phyloP scores from a whole-genome alignment of 1,140 invertebrate genomes.

The Scaptomyza pallida region DNA sequence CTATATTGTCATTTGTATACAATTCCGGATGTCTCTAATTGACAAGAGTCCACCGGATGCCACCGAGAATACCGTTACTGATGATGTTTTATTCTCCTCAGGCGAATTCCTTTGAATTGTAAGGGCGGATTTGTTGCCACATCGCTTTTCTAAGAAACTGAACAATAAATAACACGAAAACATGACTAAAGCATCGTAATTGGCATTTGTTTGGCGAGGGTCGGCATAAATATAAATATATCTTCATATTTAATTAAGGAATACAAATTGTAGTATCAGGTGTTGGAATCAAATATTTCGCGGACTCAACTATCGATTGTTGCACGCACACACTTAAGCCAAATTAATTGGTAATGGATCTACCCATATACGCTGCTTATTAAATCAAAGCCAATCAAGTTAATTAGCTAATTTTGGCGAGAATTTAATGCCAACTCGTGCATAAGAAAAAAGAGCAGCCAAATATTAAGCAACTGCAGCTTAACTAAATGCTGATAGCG shows the following conservation, averaged over 20 bases:
- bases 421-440: constrained; percentile 60
- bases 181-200: too few relatives aligned
- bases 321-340: constrained; percentile 5
- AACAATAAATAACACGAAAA: too few relatives aligned
- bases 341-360: constrained; percentile 10
- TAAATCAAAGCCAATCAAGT: constrained; percentile 72
- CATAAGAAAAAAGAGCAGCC: constrained; percentile 49
- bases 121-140: constrained; percentile 3
- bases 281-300: constrained; percentile 3
- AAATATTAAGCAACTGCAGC: constrained; percentile 6
- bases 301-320: constrained; percentile 1
- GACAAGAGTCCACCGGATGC: constrained; percentile 11
- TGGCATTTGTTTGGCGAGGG: too few relatives aligned
- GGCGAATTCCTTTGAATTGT: constrained; percentile 8
- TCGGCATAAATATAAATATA: background rate
- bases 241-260: constrained; percentile 19
- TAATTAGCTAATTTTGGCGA: constrained; percentile 60
- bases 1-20: constrained; percentile 65
- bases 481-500: background rate
- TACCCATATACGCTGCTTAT: constrained; percentile 35
- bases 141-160: constrained; percentile 4
- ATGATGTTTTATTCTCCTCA: background rate
- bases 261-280: background rate
- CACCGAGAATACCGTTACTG: background rate
- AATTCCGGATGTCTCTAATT: constrained; percentile 52